phyloP scores from a whole-genome alignment of 2,888 invertebrate genomes.

The Danaus chrysippus region DNA sequence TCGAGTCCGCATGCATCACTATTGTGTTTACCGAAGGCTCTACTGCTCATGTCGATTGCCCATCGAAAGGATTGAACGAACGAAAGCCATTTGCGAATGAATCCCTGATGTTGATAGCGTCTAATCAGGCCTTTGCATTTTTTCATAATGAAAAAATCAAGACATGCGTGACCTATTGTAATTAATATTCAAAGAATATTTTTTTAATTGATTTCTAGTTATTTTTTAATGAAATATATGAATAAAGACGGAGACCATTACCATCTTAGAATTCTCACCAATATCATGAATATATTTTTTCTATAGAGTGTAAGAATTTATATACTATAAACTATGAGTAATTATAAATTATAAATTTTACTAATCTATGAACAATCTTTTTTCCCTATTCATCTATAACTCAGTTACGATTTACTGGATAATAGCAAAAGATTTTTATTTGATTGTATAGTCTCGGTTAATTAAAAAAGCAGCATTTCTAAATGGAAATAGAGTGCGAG shows the following conservation, averaged over 20 bases:
- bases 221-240: no score
- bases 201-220: no score
- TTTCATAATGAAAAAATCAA: conserved; percentile 30
- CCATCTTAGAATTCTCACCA: no score
- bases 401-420: no score
- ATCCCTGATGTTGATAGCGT: conserved; percentile 53
- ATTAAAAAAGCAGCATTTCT: conserved; percentile 18
- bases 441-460: conserved; percentile 12
- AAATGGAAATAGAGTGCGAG: conserved; percentile 50
- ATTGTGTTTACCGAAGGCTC: conserved; percentile 73
- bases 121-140: conserved; percentile 46
- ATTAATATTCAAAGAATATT: background rate
- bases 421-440: background rate
- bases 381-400: no score
- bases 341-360: no score
- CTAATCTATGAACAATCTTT: no score
- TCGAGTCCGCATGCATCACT: conserved; percentile 62
- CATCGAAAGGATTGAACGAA: conserved; percentile 54
- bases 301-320: no score
- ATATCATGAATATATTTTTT: no score
- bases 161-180: conserved; percentile 7
- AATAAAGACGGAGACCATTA: no score
- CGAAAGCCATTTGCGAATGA: conserved; percentile 50
- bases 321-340: no score
- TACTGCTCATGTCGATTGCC: conserved; percentile 68